Evolutionary conservation across 2,113 vertebrate genomes (phyloP).

Genomic region (Melanerpes aurifrons): DNA sequence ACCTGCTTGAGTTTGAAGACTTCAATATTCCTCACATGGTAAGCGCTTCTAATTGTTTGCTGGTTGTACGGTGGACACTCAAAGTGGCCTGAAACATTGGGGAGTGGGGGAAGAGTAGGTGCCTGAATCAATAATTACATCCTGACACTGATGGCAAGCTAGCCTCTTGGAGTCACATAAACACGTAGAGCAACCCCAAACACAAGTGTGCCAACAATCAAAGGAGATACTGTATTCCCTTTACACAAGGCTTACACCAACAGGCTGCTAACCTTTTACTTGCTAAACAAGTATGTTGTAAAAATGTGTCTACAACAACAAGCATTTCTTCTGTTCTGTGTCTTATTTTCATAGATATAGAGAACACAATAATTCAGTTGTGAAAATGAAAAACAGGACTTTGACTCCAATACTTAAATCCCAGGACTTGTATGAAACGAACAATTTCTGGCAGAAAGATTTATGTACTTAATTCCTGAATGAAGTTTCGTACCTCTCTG

Average conservation of each 20-base stretch:
- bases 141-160: neutral
- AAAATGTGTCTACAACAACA: neutral
- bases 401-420: neutral
- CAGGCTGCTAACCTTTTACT: neutral
- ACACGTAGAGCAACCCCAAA: neutral
- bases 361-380: too few species aligned
- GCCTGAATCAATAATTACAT: neutral
- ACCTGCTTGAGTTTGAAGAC: slow-evolving; percentile 98
- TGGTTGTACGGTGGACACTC: slow-evolving; percentile 93
- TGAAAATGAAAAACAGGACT: neutral
- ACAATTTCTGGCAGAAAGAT: neutral
- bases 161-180: neutral
- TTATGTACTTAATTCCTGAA: neutral
- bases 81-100: slow-evolving; percentile 87
- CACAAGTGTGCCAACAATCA: neutral
- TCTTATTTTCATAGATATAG: neutral
- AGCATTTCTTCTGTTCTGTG: neutral
- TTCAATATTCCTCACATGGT: slow-evolving; percentile 94
- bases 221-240: neutral
- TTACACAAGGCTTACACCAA: neutral
- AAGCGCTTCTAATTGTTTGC: slow-evolving; percentile 91
- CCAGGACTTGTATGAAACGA: neutral
- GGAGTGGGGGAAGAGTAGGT: neutral
- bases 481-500: neutral
- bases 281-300: neutral